Percentiles rank a stretch among this genome's conserved stretches.
phyloP scores from a whole-genome alignment of 2,797 vertebrate species.

The Pteropus rufus region DNA sequence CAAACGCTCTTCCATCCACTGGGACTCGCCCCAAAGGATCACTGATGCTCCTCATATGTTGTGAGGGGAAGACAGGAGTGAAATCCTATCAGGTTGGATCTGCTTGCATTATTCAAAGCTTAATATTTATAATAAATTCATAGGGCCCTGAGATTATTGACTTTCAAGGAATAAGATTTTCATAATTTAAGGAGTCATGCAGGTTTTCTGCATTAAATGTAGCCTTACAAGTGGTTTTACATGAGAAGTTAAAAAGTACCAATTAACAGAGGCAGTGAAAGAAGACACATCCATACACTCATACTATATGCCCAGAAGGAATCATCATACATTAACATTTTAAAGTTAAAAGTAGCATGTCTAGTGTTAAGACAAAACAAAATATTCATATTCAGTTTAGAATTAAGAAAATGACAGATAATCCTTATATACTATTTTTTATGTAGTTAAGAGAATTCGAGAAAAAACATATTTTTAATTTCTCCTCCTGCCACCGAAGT shows the following conservation, averaged over 20 bases:
- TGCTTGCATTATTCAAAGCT: slow-evolving; percentile 52
- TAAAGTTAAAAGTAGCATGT: slow-evolving; percentile 32
- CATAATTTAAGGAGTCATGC: slow-evolving; percentile 56
- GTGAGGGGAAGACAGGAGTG: neutral
- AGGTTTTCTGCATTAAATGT: slow-evolving; percentile 46
- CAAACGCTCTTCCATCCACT: neutral
- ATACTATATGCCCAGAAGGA: neutral
- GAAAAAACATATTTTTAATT: neutral
- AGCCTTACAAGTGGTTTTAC: slow-evolving; percentile 46
- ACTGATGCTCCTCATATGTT: neutral
- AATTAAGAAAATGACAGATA: neutral
- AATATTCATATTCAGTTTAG: neutral
- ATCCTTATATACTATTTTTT: neutral
- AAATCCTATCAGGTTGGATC: slow-evolving; percentile 1
- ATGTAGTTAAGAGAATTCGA: neutral
- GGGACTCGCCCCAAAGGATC: neutral
- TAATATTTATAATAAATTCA: slow-evolving; percentile 62
- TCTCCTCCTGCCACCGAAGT: neutral
- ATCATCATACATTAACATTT: slow-evolving; percentile 13
- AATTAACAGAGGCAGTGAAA: slow-evolving; percentile 28
- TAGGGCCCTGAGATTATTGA: slow-evolving; percentile 48
- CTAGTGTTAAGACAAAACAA: neutral
- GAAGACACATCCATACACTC: neutral
- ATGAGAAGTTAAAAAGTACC: slow-evolving; percentile 43
- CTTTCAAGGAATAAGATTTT: slow-evolving; percentile 64